phyloP scores from a whole-genome alignment of 2,888 invertebrate species.

The Phaedon cochleariae region DNA sequence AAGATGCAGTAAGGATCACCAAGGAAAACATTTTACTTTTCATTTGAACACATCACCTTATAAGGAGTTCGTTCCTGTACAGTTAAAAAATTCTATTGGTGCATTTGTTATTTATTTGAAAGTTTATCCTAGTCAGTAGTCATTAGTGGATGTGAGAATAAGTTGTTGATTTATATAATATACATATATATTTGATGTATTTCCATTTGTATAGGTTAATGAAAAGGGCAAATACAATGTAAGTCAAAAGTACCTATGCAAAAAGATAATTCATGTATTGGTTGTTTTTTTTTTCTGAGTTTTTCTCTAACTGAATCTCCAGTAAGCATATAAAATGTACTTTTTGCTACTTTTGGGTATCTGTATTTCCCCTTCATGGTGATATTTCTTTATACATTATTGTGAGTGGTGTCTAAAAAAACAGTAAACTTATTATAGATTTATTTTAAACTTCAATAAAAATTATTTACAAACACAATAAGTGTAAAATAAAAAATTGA shows the following conservation, averaged over 20 bases:
- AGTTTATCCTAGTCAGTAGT: constrained; percentile 35
- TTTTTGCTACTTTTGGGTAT: no score
- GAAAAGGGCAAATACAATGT: neutral
- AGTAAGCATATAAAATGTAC: no score
- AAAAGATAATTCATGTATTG: no score
- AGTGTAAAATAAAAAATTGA: neutral
- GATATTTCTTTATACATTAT: no score
- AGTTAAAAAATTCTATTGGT: constrained; percentile 31
- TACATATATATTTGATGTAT: neutral
- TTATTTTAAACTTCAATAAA: neutral
- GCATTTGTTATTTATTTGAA: constrained; percentile 28
- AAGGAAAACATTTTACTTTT: neutral
- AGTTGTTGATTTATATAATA: no score
- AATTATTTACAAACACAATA: neutral
- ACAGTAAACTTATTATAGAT: neutral
- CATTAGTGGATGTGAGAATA: constrained; percentile 18
- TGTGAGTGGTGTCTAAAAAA: no score
- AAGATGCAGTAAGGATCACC: neutral
- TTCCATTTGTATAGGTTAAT: constrained; percentile 6
- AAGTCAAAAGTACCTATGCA: neutral
- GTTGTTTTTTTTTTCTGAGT: no score
- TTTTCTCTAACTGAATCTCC: no score
- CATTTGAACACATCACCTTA: neutral
- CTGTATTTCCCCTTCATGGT: no score
- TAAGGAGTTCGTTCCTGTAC: constrained; percentile 25